phyloP scores from a whole-genome alignment of 2,113 vertebrate species.

The Scalopus aquaticus region DNA sequence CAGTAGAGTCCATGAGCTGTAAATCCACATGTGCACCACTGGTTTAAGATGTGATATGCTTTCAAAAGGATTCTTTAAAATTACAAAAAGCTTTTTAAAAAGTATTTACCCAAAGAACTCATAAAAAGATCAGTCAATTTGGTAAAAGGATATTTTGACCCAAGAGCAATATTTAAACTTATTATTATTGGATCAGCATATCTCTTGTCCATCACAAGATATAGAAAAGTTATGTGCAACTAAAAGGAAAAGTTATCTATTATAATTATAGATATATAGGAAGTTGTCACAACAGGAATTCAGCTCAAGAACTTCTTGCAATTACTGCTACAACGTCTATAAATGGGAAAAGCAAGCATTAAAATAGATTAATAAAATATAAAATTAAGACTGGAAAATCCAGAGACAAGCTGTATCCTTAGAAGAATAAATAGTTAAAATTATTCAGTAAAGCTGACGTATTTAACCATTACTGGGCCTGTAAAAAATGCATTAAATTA shows the following conservation, averaged over 20 bases:
- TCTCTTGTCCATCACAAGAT: conserved; percentile 81
- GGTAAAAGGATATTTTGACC: conserved; percentile 82
- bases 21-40: conserved; percentile 90
- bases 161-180: conserved; percentile 81
- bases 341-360: conserved; percentile 99
- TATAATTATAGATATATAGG: conserved; percentile 84
- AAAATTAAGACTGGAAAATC: conserved; percentile 98
- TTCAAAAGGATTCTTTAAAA: conserved; percentile 78
- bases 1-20: conserved; percentile 90
- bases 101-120: conserved; percentile 71
- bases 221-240: conserved; percentile 75
- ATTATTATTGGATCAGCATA: conserved; percentile 82
- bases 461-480: conserved; percentile 99
- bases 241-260: conserved; percentile 84
- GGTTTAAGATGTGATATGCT: conserved; percentile 81
- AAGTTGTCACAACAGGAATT: conserved; percentile 95
- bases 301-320: conserved; percentile 99
- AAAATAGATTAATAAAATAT: conserved; percentile 98
- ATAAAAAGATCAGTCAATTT: conserved; percentile 75
- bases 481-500: conserved; percentile 99
- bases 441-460: conserved; percentile 94
- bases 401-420: conserved; percentile 99
- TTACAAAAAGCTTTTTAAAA: conserved; percentile 77
- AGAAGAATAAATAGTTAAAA: conserved; percentile 99
- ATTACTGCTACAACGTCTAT: conserved; percentile 96